phyloP scores from a whole-genome alignment of 2,888 invertebrate genomes.

The Sinelater perroti region DNA sequence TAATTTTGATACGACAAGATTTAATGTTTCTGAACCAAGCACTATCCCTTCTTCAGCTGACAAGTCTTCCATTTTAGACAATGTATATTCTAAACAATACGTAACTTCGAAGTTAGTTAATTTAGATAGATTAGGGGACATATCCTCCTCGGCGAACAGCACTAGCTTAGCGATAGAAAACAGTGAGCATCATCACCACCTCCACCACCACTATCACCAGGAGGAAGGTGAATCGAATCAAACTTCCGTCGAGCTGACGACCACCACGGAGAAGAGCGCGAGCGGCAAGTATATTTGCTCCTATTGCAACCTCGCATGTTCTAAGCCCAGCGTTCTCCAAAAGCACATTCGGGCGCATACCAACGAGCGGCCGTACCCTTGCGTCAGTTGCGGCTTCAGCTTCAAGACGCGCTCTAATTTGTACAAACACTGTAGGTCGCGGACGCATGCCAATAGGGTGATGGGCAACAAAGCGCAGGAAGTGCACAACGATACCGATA shows the following conservation, averaged over 20 bases:
- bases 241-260: slow-evolving; percentile 5
- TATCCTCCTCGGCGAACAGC: slow-evolving; percentile 30
- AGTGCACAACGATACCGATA: slow-evolving; percentile 40
- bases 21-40: slow-evolving; percentile 48
- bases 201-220: not conserved
- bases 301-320: slow-evolving; percentile 88
- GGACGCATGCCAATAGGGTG: slow-evolving; percentile 59
- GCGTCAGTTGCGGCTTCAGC: slow-evolving; percentile 87
- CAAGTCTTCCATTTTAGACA: slow-evolving; percentile 57
- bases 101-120: slow-evolving; percentile 42
- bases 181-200: slow-evolving; percentile 17
- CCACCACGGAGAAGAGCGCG: slow-evolving; percentile 50
- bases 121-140: slow-evolving; percentile 39
- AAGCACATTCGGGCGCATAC: slow-evolving; percentile 95
- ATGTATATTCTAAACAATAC: slow-evolving; percentile 49
- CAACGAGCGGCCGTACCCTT: slow-evolving; percentile 91
- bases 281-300: slow-evolving; percentile 83
- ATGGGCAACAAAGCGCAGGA: slow-evolving; percentile 57
- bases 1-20: slow-evolving; percentile 55
- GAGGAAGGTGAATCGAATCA: slow-evolving; percentile 17
- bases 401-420: slow-evolving; percentile 95
- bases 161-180: slow-evolving; percentile 28
- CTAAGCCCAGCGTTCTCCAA: slow-evolving; percentile 91
- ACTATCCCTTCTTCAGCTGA: slow-evolving; percentile 45
- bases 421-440: slow-evolving; percentile 82